phyloP scores from a whole-genome alignment of 2,113 vertebrate species.

The Abramis brama region DNA sequence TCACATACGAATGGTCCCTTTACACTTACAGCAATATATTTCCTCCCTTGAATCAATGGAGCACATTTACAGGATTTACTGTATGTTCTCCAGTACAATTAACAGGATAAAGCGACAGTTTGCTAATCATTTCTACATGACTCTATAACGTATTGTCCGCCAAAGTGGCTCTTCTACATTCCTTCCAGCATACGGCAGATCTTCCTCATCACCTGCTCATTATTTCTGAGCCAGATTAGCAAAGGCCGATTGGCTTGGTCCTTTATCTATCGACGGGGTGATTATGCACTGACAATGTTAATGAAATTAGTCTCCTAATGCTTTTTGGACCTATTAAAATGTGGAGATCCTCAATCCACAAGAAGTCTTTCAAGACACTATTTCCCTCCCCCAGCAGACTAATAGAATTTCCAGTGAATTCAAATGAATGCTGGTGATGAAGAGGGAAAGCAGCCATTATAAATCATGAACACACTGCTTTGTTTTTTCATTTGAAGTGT shows the following conservation, averaged over 20 bases:
- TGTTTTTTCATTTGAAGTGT: constrained; percentile 56
- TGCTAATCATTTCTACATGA: background rate
- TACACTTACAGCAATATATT: background rate
- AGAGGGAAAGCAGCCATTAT: constrained; percentile 43
- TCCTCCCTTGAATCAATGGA: background rate
- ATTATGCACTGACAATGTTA: constrained; percentile 58
- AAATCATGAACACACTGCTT: constrained; percentile 49
- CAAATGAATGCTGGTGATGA: constrained; percentile 43
- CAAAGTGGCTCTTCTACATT: background rate
- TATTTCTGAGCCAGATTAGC: constrained; percentile 57
- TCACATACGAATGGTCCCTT: background rate
- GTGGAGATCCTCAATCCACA: constrained; percentile 43
- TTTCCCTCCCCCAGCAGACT: constrained; percentile 13
- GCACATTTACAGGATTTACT: constrained; percentile 7
- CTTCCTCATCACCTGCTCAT: constrained; percentile 50
- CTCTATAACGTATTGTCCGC: background rate
- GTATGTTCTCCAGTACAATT: constrained; percentile 21
- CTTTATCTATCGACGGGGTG: constrained; percentile 48
- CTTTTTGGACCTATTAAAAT: constrained; percentile 50
- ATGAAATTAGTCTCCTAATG: constrained; percentile 63
- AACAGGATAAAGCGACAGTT: background rate
- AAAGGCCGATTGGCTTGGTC: constrained; percentile 31
- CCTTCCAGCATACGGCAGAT: background rate
- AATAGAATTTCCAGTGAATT: constrained; percentile 57
- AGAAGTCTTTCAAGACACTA: constrained; percentile 52